These are phyloP conservation scores for Ceratitis capitata DNA, from an alignment of 1,140 invertebrate genomes.

Conservation along the genomic window DNA sequence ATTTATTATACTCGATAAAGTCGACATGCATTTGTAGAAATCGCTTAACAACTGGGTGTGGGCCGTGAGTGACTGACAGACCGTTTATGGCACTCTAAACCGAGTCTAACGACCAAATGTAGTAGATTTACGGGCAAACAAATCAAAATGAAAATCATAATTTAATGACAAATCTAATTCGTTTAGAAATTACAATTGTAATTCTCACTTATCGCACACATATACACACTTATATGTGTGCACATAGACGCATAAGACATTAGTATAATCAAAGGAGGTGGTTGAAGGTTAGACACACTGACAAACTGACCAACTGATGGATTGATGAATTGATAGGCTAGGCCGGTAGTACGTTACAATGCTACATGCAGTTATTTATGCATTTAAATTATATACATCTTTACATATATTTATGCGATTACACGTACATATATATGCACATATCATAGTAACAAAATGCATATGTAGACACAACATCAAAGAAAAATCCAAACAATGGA, in stretches of 20 bases:
- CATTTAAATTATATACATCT: not conserved
- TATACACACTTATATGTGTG: too few species aligned
- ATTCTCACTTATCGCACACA: not conserved
- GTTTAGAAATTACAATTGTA: not conserved
- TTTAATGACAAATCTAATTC: constrained; percentile 24
- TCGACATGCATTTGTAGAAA: not conserved
- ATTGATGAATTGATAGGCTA: not conserved
- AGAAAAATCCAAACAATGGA: not conserved
- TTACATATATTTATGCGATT: not conserved
- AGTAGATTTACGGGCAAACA: not conserved
- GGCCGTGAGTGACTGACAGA: not conserved
- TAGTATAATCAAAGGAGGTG: too few species aligned
- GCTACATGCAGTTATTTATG: not conserved
- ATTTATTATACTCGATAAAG: not conserved
- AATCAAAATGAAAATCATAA: constrained; percentile 26
- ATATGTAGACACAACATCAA: not conserved
- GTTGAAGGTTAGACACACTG: not conserved
- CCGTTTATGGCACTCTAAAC: not conserved
- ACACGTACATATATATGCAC: not conserved
- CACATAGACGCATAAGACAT: too few species aligned
- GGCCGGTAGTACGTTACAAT: not conserved
- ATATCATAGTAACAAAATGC: not conserved
- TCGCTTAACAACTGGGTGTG: not conserved
- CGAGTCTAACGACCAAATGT: constrained; percentile 16
- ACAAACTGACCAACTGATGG: not conserved